Evolutionary conservation across 2,888 invertebrate genomes (phyloP).

Genomic region (Agriopis leucophaearia): DNA sequence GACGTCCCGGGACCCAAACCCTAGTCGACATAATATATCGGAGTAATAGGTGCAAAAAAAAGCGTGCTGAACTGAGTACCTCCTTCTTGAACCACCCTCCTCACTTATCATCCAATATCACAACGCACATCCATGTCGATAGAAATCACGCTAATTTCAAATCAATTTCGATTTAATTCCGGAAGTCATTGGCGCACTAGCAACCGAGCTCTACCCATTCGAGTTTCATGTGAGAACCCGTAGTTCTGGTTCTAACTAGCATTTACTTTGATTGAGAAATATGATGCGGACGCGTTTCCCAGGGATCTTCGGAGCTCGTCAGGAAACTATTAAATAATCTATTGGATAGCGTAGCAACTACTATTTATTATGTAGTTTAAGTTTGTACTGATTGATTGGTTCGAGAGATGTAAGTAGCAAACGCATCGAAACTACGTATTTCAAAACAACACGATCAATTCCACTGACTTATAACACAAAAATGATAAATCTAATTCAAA

Average conservation of each 20-base stretch:
- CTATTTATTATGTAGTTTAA: background rate
- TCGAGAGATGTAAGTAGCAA: background rate
- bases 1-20: no score
- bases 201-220: slow-evolving; percentile 29
- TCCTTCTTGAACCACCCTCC: no score
- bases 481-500: no score
- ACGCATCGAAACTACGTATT: no score
- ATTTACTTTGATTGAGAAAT: slow-evolving; percentile 22
- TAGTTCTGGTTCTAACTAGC: slow-evolving; percentile 13
- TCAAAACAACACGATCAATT: no score
- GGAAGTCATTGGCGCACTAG: slow-evolving; percentile 49
- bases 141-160: slow-evolving; percentile 42
- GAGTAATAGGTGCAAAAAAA: no score
- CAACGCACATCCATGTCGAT: slow-evolving; percentile 20
- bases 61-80: no score
- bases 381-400: background rate
- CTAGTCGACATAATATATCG: no score
- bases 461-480: no score
- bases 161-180: slow-evolving; percentile 60
- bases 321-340: slow-evolving; percentile 7
- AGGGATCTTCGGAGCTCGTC: slow-evolving; percentile 8
- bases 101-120: slow-evolving; percentile 4
- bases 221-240: slow-evolving; percentile 37
- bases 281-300: slow-evolving; percentile 15
- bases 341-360: background rate